Percentiles rank a stretch among this genome's conserved stretches.
phyloP scores from a whole-genome alignment of 2,797 vertebrate genomes.

The Diplodus sargus region DNA sequence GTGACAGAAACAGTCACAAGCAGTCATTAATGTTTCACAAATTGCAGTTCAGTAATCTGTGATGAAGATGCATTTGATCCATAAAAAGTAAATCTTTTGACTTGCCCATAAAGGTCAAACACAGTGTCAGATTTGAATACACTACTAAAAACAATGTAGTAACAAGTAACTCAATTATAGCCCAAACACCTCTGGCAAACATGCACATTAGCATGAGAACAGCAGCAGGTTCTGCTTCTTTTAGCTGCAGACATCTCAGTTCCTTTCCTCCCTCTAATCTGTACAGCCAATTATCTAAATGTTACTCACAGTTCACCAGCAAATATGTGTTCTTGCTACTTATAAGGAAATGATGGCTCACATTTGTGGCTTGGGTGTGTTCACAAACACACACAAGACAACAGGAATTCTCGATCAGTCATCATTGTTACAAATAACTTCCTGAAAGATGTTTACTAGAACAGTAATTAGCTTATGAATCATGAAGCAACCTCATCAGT shows the following conservation, averaged over 20 bases:
- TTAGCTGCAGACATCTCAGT: slow-evolving; percentile 19
- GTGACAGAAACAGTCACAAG: neutral
- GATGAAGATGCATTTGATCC: neutral
- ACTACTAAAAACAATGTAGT: neutral
- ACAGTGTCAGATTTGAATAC: neutral
- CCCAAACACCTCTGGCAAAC: slow-evolving; percentile 8
- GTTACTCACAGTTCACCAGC: slow-evolving; percentile 19
- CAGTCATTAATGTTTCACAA: neutral
- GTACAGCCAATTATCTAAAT: slow-evolving; percentile 19
- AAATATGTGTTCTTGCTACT: slow-evolving; percentile 26
- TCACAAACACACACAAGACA: slow-evolving; percentile 13
- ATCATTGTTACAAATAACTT: slow-evolving; percentile 1
- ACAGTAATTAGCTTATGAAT: neutral
- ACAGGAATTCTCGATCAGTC: slow-evolving; percentile 1
- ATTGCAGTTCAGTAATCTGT: neutral
- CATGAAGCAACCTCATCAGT: neutral
- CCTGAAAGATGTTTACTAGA: neutral
- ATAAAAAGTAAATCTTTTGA: neutral
- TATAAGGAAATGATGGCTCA: slow-evolving; percentile 28
- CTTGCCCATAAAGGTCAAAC: neutral
- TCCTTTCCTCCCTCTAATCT: slow-evolving; percentile 27
- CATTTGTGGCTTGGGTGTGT: slow-evolving; percentile 29
- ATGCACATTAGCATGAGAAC: slow-evolving; percentile 26
- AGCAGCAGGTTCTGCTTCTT: slow-evolving; percentile 13
- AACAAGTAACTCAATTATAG: slow-evolving; percentile 25